These are phyloP conservation scores for Clarias magur DNA, from an alignment of 2,113 vertebrate species.

Conservation along the genomic window DNA sequence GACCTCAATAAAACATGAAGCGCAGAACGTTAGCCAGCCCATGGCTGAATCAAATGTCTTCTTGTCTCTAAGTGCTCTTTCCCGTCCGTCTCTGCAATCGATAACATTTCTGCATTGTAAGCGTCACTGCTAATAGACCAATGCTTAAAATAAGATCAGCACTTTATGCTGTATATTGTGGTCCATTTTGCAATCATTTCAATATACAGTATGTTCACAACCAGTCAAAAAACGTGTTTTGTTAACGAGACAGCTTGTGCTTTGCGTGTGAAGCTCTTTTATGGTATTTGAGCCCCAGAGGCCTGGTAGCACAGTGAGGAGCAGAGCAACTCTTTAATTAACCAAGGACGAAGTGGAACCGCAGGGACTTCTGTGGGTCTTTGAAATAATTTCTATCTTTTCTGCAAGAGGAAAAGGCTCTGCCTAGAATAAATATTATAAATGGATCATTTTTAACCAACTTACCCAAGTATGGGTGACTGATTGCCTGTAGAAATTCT, in stretches of 20 bases:
- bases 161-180: background rate
- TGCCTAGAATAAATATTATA: background rate
- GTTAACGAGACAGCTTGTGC: background rate
- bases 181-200: background rate
- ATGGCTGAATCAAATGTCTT: background rate
- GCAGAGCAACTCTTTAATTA: slow-evolving; percentile 43
- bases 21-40: background rate
- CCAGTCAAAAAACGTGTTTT: background rate
- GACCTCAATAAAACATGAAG: slow-evolving; percentile 16
- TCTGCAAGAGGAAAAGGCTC: background rate
- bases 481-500: background rate
- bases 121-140: background rate
- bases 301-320: slow-evolving; percentile 20
- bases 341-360: slow-evolving; percentile 26
- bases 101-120: slow-evolving; percentile 5
- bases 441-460: background rate
- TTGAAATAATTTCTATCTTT: slow-evolving; percentile 17
- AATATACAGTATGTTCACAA: background rate
- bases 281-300: slow-evolving; percentile 1
- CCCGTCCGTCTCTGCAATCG: slow-evolving; percentile 8
- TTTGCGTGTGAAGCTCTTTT: slow-evolving; percentile 39
- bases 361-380: background rate
- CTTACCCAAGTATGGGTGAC: background rate
- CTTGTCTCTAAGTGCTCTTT: slow-evolving; percentile 11
- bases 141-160: background rate